phyloP scores from a whole-genome alignment of 2,113 vertebrate species.

The Myiagra hebetior region DNA sequence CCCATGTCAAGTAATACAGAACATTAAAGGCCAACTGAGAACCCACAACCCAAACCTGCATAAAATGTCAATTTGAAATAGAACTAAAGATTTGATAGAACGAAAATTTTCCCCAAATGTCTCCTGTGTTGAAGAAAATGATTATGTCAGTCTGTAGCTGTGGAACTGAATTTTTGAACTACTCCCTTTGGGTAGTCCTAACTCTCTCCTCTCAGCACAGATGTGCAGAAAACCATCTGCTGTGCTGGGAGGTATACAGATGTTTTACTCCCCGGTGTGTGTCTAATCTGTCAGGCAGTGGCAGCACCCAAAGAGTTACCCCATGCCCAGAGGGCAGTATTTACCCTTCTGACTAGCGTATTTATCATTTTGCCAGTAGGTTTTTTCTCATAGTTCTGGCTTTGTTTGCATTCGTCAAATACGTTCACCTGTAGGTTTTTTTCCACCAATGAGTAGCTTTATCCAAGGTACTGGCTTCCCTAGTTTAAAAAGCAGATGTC shows the following conservation, averaged over 20 bases:
- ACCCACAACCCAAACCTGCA: not conserved
- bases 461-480: not conserved
- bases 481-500: not conserved
- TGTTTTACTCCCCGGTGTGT: not conserved
- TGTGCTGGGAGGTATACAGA: not conserved
- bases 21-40: not conserved
- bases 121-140: not conserved
- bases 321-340: not conserved
- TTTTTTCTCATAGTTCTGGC: not conserved
- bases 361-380: not conserved
- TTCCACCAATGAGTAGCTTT: not conserved
- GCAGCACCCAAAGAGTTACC: not conserved
- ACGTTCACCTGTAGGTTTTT: rapidly evolving
- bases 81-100: not conserved
- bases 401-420: not conserved
- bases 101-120: not conserved
- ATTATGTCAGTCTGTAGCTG: not conserved
- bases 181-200: not conserved
- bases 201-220: not conserved
- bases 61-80: not conserved
- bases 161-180: not conserved
- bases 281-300: not conserved
- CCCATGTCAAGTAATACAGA: not conserved
- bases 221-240: not conserved
- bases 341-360: not conserved